phyloP scores from a whole-genome alignment of 2,113 vertebrate species.

The Mionectes macconnelli region DNA sequence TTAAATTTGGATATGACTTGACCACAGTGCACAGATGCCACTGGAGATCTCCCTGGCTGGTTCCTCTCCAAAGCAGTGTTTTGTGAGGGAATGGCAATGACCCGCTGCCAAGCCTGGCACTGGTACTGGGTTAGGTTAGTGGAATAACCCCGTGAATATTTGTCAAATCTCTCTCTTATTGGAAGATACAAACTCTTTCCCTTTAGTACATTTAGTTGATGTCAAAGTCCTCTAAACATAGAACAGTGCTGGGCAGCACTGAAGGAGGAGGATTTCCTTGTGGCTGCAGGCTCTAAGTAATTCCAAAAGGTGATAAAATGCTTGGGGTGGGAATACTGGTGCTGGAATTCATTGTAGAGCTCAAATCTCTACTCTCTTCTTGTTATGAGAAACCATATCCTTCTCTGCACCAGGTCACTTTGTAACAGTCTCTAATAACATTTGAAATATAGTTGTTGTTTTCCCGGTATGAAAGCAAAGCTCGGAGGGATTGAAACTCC shows the following conservation, averaged over 20 bases:
- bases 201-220: not conserved
- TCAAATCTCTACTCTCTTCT: not conserved
- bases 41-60: not conserved
- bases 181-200: not conserved
- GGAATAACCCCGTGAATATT: not conserved
- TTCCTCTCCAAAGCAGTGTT: not conserved
- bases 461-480: not conserved
- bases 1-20: slow-evolving; percentile 17
- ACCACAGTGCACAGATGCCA: not conserved
- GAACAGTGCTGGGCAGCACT: not conserved
- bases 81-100: not conserved
- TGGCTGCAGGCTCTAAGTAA: not conserved
- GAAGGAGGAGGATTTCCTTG: not conserved
- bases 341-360: not conserved
- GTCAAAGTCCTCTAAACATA: not conserved
- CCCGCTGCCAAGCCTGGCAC: not conserved
- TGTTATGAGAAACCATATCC: not conserved
- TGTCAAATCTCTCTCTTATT: not conserved
- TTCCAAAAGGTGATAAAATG: not conserved
- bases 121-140: not conserved
- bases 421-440: not conserved
- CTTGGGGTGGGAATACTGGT: not conserved
- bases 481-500: not conserved
- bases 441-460: not conserved
- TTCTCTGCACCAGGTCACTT: not conserved